These are phyloP conservation scores for Drosophila grimshawi DNA, from an alignment of 1,140 invertebrate genomes.

Conservation along the genomic window DNA sequence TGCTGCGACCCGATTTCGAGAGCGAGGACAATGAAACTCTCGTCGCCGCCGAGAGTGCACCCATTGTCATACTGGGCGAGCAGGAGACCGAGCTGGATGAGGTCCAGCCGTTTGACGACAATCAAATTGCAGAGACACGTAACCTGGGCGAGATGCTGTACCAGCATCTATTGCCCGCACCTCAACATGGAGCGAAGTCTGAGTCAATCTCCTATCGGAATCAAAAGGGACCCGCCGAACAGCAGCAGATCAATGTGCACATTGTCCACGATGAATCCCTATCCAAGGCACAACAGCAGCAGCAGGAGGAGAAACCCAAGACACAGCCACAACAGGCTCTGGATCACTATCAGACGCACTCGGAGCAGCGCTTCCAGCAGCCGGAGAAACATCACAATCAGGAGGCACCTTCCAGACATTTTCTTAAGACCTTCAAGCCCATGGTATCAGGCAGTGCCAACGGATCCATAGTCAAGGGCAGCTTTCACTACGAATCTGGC, in stretches of 20 bases:
- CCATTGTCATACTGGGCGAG: constrained; percentile 74
- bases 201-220: constrained; percentile 32
- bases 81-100: constrained; percentile 67
- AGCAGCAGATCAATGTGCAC: constrained; percentile 74
- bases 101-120: constrained; percentile 62
- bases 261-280: constrained; percentile 58
- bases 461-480: constrained; percentile 55
- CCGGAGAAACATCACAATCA: constrained; percentile 26
- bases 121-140: constrained; percentile 72
- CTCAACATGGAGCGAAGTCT: constrained; percentile 4
- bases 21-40: constrained; percentile 62
- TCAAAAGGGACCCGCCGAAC: constrained; percentile 56
- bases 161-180: constrained; percentile 48
- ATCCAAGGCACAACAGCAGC: constrained; percentile 27
- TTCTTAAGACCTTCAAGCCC: constrained; percentile 77
- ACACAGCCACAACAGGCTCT: constrained; percentile 10
- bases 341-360: constrained; percentile 57
- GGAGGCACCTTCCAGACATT: constrained; percentile 73
- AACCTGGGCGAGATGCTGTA: constrained; percentile 57
- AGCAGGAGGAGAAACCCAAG: constrained; percentile 2
- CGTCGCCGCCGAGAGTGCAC: constrained; percentile 66
- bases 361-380: constrained; percentile 54
- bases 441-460: constrained; percentile 49
- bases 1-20: constrained; percentile 55
- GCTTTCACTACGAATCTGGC: constrained; percentile 70